Evolutionary conservation across 23 tunicate species (phyloP), one percentile per base, ranked within the genome.

Genomic region (Diplosoma virens): DNA sequence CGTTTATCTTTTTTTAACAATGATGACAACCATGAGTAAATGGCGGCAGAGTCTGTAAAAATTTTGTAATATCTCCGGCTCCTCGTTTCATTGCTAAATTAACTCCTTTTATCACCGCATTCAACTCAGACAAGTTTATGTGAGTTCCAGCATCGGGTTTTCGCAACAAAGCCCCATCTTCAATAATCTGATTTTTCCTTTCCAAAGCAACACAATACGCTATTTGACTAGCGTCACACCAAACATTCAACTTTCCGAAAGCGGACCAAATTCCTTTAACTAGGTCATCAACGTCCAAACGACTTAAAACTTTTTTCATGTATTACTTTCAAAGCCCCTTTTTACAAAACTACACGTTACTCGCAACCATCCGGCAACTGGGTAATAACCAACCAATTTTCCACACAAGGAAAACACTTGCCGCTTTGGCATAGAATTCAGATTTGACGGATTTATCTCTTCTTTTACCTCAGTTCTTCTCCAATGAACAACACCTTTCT

Each of bases 141-240:
- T 52, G 67, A 47, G 79, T 34, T 21, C 67, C 31, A 73, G 50
- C 79, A 47, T 73, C 79, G 24, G 31, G 35, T 33, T 73, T 73
- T 73, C 67, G 58, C 33, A 73, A 20, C 79, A 66, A 73, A n/a
- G 79, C 67, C 7, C 61, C 79, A 73, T 73, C 79, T 52, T 73
- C 66, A 17, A 73, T 54, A 2, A 73, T 34, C 24, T 73, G 53
- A 25, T 50, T 54, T 7, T 52, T 33, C 20, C 20, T 54, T 30
- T 47, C 59, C 67, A 73, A 54, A 52, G 61, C 58, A 52, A 27
- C 58, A 16, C 67, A n/a, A 52, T 47, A 47, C 4, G 79, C 79
- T 17, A 73, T 27, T 5, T 6, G 50, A 52, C 79, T 52, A 22
- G 66, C 66, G 52, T 52, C 79, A 52, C 79, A 73, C 79, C 79